Percentiles rank a stretch among this genome's conserved stretches.
These are phyloP conservation scores for Periophthalmus magnuspinnatus DNA, from an alignment of 2,797 vertebrate genomes.

Conservation along the genomic window DNA sequence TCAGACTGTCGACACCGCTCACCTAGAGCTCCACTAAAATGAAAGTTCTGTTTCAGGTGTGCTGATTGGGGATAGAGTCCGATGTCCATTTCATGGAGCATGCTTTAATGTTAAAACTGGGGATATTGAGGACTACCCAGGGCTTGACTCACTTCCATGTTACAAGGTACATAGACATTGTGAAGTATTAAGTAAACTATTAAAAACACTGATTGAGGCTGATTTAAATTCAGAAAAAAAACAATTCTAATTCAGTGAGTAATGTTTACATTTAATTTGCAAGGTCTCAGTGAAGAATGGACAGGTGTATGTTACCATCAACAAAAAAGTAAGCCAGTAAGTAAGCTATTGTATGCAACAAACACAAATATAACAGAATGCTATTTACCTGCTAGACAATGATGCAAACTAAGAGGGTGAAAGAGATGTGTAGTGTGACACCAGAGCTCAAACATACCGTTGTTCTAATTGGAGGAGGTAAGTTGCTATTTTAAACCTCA, in stretches of 20 bases:
- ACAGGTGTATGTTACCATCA: slow-evolving; percentile 80
- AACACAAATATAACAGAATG: background rate
- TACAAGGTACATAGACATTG: slow-evolving; percentile 77
- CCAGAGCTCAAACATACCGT: slow-evolving; percentile 63
- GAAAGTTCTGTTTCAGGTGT: slow-evolving; percentile 65
- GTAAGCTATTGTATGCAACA: background rate
- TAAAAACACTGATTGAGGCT: background rate
- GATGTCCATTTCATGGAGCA: slow-evolving; percentile 88
- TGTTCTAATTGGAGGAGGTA: slow-evolving; percentile 81
- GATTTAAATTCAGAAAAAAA: background rate
- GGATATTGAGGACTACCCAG: slow-evolving; percentile 90
- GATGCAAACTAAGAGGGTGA: slow-evolving; percentile 67
- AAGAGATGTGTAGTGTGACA: slow-evolving; percentile 68
- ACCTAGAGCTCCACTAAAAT: background rate
- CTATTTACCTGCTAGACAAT: slow-evolving; percentile 41
- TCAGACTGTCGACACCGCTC: too few relatives aligned
- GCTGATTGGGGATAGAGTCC: slow-evolving; percentile 77
- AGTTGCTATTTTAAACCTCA: slow-evolving; percentile 16
- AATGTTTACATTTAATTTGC: slow-evolving; percentile 4
- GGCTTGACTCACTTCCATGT: slow-evolving; percentile 80
- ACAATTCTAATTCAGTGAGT: background rate
- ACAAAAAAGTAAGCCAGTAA: slow-evolving; percentile 78
- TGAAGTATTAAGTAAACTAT: too few relatives aligned
- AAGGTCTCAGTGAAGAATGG: slow-evolving; percentile 82
- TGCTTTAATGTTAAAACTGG: slow-evolving; percentile 87